Conservation (phyloP, 1,140 invertebrate species). For the Drosophila tropicalis region DNA sequence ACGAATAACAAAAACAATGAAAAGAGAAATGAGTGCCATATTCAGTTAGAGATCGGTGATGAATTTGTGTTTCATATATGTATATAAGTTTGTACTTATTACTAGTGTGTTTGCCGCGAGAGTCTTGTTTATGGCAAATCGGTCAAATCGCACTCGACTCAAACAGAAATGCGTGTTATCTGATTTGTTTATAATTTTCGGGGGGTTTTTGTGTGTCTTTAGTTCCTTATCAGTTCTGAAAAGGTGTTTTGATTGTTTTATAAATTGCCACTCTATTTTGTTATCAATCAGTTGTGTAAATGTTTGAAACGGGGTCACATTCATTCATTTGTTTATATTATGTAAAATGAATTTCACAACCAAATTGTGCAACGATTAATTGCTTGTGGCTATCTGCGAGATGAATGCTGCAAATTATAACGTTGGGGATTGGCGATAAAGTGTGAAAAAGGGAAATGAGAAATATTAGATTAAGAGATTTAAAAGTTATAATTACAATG, state of each 20-base stretch:
- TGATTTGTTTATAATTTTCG: background rate
- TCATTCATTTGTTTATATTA: too few relatives aligned
- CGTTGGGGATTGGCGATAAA: too few relatives aligned
- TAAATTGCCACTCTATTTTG: background rate
- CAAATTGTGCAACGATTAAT: too few relatives aligned
- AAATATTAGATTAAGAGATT: too few relatives aligned
- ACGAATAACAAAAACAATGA: background rate
- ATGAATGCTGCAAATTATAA: too few relatives aligned
- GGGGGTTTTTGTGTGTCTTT: background rate
- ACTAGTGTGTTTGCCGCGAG: background rate
- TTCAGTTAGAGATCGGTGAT: constrained; percentile 38
- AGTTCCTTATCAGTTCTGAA: background rate
- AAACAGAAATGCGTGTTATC: background rate
- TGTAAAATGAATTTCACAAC: too few relatives aligned
- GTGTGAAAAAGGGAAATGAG: too few relatives aligned
- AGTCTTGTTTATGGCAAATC: too few relatives aligned
- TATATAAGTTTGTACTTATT: background rate
- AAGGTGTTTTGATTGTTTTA: background rate
- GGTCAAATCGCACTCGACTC: background rate
- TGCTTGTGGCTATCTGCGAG: too few relatives aligned
- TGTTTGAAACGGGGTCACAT: background rate
- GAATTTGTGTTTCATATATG: constrained; percentile 8
- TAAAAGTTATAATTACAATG: too few relatives aligned
- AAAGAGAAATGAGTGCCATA: constrained; percentile 1
- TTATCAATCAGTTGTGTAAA: background rate